Conservation (phyloP, 2,888 invertebrate species). For the Pristionchus arcanus region DNA sequence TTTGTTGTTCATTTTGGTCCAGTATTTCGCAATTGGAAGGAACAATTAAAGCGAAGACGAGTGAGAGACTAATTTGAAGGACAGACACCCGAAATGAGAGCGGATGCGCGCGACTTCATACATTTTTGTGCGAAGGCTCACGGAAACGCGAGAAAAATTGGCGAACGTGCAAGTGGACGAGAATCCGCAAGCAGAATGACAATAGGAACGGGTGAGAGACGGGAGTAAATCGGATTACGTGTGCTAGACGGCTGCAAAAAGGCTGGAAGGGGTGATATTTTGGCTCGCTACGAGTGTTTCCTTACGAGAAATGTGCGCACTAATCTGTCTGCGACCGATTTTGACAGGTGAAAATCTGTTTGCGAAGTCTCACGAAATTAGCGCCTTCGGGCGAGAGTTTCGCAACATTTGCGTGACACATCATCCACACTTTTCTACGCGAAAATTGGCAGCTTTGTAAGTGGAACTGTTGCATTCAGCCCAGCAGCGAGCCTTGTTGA, state of each 20-base stretch:
- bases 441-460: too few relatives aligned
- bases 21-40: neutral
- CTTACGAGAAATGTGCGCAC: too few relatives aligned
- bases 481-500: too few relatives aligned
- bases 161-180: neutral
- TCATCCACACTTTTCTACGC: too few relatives aligned
- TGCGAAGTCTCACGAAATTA: neutral
- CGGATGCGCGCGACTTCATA: neutral
- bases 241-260: too few relatives aligned
- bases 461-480: neutral
- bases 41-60: neutral
- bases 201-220: too few relatives aligned
- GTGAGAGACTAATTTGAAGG: neutral
- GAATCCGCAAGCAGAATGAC: neutral
- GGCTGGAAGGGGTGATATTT: too few relatives aligned
- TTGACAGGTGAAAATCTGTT: neutral
- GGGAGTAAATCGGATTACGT: too few relatives aligned
- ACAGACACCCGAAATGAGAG: constrained; percentile 13
- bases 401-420: neutral
- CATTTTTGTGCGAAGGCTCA: neutral
- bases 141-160: neutral
- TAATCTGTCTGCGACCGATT: too few relatives aligned
- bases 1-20: neutral
- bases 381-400: neutral
- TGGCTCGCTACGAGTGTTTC: too few relatives aligned